Conservation (phyloP, 2,797 vertebrate species). For the Rhynchonycteris naso region DNA sequence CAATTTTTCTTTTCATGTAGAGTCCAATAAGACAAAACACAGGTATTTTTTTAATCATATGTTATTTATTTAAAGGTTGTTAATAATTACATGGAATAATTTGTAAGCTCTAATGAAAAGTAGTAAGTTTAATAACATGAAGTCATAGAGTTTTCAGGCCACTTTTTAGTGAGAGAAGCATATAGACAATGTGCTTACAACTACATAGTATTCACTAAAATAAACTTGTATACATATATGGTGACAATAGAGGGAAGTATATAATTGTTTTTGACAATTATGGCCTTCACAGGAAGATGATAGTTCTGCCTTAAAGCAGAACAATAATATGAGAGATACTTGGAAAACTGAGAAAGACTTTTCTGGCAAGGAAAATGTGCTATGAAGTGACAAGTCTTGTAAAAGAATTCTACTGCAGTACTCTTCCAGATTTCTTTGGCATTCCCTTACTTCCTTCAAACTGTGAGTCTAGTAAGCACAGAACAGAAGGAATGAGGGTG, state of each 20-base stretch:
- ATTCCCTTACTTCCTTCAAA: not conserved
- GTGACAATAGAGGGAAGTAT: not conserved
- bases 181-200: not conserved
- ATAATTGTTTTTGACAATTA: not conserved
- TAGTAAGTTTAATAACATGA: not conserved
- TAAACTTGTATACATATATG: not conserved
- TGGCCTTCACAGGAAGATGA: not conserved
- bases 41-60: not conserved
- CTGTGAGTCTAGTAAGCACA: not conserved
- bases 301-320: not conserved
- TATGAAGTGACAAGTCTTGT: not conserved
- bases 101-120: constrained; percentile 36
- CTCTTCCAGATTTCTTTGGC: not conserved
- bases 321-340: not conserved
- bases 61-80: not conserved
- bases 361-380: not conserved
- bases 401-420: not conserved
- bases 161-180: not conserved
- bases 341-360: not conserved
- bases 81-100: not conserved
- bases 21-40: not conserved
- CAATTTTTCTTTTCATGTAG: not conserved
- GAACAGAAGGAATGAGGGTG: not conserved
- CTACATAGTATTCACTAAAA: not conserved
- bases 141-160: not conserved